Conservation (phyloP, 2,797 vertebrate species). For the Hoplostethus atlanticus region DNA sequence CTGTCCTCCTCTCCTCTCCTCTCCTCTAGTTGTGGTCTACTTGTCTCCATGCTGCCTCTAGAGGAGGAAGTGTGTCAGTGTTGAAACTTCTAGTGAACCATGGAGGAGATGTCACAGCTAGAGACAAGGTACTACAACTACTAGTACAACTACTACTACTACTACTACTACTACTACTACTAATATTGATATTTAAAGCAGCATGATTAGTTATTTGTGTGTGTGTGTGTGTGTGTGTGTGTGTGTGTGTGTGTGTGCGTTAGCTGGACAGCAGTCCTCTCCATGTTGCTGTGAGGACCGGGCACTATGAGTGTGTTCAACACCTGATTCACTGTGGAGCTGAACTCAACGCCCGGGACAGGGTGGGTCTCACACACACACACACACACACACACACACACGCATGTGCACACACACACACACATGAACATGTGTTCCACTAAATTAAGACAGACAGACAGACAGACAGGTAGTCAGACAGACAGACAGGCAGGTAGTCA, state of each 20-base stretch:
- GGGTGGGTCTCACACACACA: slow-evolving; percentile 70
- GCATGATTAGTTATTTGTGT: not conserved
- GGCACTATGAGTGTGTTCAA: slow-evolving; percentile 87
- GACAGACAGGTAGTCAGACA: too few species aligned
- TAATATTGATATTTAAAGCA: not conserved
- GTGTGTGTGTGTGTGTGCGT: slow-evolving; percentile 14
- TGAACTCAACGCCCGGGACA: slow-evolving; percentile 88
- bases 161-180: too few species aligned
- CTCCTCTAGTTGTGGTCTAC: slow-evolving; percentile 86
- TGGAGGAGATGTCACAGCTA: slow-evolving; percentile 85
- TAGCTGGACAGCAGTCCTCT: slow-evolving; percentile 90
- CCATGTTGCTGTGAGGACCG: slow-evolving; percentile 90
- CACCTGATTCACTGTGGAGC: slow-evolving; percentile 91
- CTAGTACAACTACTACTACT: too few species aligned
- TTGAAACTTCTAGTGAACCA: slow-evolving; percentile 88
- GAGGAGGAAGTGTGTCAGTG: slow-evolving; percentile 86
- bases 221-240: slow-evolving; percentile 20
- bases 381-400: slow-evolving; percentile 14
- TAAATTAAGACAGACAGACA: not conserved
- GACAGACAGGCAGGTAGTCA: too few species aligned
- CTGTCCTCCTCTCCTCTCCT: not conserved
- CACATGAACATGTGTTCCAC: slow-evolving; percentile 5
- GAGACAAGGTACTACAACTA: slow-evolving; percentile 87
- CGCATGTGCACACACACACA: not conserved
- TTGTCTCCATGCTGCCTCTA: slow-evolving; percentile 90